Base-by-base conservation (phyloP, 1,140 invertebrate species). In the Achatina immaculata region DNA sequence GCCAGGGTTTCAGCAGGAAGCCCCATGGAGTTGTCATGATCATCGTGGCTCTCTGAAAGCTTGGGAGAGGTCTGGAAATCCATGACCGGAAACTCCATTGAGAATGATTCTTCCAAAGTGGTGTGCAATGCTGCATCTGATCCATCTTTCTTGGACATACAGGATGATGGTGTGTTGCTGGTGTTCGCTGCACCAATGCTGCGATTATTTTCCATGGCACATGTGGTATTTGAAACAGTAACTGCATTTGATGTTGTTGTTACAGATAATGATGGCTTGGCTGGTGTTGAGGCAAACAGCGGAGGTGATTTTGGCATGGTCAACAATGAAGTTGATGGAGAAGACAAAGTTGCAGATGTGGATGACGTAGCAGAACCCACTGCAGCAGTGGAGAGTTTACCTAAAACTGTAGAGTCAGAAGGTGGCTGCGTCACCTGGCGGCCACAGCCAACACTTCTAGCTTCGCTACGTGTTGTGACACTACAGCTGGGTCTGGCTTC, bases 21-120 rank as follows among this genome's bases (percentile, higher is more conserved):
- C 36, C 76, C 76, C 36, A 80, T 80, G 31, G 78, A 80, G 68
- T 72, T 72, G n/a, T 80, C 78, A 40, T 69, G 78, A n/a, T 80
- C 78, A 43, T 80, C 78, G 34, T 80, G 65, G 24, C 42, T 28
- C 40, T 78, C 76, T n/a, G 58, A 45, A 43, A 80, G 78, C 34
- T 80, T 80, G 31, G 78, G 66, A 28, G 78, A 72, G 40, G 43
- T 72, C 34, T 80, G 78, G 48, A 80, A 80, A n/a, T 80, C 78
- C 65, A 80, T 72, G n/a, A 71, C 78, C 9, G 65, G 68, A 42
- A 80, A 71, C 0, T 69, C 66, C 42, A 80, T 80, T n/a, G 76
- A 66, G n/a, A 72, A 80, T 3, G 78, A 80, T 55, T 80, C 78
- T 34, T 80, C 78, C 38, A 80, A 40, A 31, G 34, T 80, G 66